These are phyloP conservation scores for Argyra leucocephala DNA, from an alignment of 2,888 invertebrate species.

Conservation along the genomic window DNA sequence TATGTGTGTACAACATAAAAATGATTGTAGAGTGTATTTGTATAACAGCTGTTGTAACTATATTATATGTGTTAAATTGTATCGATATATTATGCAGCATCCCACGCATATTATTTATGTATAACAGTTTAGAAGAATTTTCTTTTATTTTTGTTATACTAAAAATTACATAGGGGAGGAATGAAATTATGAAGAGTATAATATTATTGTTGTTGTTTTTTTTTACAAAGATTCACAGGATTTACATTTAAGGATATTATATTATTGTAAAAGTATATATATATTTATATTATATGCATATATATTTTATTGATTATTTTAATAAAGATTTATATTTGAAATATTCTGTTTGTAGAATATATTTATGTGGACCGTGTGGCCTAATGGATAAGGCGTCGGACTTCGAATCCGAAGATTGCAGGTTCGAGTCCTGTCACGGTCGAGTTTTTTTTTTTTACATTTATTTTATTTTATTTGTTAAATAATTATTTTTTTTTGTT, in stretches of 20 bases:
- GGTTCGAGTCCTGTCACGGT: constrained; percentile 47
- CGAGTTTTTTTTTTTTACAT: constrained; percentile 26
- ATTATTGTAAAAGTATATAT: too few species aligned
- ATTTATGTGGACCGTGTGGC: constrained; percentile 40
- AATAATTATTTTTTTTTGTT: not conserved
- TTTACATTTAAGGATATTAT: too few species aligned
- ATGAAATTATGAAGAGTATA: too few species aligned
- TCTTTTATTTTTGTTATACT: too few species aligned
- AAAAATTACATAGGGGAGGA: too few species aligned
- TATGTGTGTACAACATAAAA: too few species aligned
- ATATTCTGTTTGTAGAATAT: not conserved
- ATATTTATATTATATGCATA: not conserved
- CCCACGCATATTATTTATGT: not conserved
- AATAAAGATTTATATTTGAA: not conserved
- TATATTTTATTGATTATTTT: not conserved
- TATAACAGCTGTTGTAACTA: too few species aligned
- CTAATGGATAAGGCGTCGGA: constrained; percentile 47
- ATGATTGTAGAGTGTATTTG: too few species aligned
- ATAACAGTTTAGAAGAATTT: too few species aligned
- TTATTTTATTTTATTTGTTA: not conserved
- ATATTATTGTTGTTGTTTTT: too few species aligned
- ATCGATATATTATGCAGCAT: not conserved
- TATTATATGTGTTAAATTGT: too few species aligned
- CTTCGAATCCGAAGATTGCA: constrained; percentile 47
- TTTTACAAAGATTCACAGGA: too few species aligned